Base-by-base conservation (phyloP, 2,797 vertebrate species). In the Esox masquinongy region DNA sequence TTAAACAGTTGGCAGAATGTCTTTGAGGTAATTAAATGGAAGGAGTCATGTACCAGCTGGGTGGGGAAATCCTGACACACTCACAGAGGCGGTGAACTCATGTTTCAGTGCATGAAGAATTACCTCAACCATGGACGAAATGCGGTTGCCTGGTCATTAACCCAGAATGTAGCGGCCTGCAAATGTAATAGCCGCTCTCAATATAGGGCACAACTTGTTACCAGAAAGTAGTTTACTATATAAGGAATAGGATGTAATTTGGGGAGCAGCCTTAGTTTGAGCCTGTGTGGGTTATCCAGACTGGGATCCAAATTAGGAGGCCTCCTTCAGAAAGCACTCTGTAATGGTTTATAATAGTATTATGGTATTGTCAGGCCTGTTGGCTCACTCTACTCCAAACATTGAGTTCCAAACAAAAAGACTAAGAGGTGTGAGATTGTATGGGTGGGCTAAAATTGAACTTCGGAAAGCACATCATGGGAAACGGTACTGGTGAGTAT, bases 321-420 rank as follows among this genome's bases (percentile, higher is more conserved):
- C 49, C 49, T 50, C 12, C 12, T 50, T 50, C 49, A 15, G 12
- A 50, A 50, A 16, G 12, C 49, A 50, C 49, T 16, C 43, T 31
- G 29, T 31, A 31, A 31, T 31, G 14, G 9, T 14, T 14, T 14
- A 47, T 47, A 47, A 47, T 47, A 47, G 9, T 47, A 16, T 16
- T 50, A 49, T 2, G 47, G 47, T 49, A 16, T 16, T 50, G 49
- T 14, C 49, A 50, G 16, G 49, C 49, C 49, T 50, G 49, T 14
- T 17, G 36, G 36, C 36, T 39, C 36, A 39, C 36, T 39, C 4
- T 39, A 39, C 64, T 67, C 69, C 75, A 49, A 76, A 67, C 64
- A 34, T 31, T 79, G 80, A 81, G 61, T 75, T 79, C 77, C 67
- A 34, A 66, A 73, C 50, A 26, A 80, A 43, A 68, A 72, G 81